These are phyloP conservation scores for Sphaerophoria taeniata DNA, from an alignment of 2,888 invertebrate genomes.

Conservation along the genomic window DNA sequence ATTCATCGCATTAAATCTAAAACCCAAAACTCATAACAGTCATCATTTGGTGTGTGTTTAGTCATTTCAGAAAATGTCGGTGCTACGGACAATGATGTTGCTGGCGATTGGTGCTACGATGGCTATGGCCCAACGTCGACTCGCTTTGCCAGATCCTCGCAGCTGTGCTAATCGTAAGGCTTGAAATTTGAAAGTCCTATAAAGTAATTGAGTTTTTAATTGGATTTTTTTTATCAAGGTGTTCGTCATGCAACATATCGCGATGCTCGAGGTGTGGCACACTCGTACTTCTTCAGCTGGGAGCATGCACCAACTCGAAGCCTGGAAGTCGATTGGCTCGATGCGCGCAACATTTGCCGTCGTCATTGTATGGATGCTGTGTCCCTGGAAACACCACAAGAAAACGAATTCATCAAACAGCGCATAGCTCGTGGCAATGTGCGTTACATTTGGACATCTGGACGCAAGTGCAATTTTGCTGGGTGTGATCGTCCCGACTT, in stretches of 20 bases:
- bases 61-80: conserved; percentile 77
- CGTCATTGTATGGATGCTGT: conserved; percentile 97
- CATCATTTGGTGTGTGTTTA: conserved; percentile 35
- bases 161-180: conserved; percentile 95
- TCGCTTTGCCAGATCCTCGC: conserved; percentile 93
- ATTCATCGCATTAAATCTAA: conserved; percentile 32
- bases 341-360: conserved; percentile 95
- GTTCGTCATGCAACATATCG: conserved; percentile 94
- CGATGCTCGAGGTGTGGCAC: conserved; percentile 93
- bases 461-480: conserved; percentile 95
- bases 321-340: conserved; percentile 95
- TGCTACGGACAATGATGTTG: conserved; percentile 84
- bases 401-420: conserved; percentile 95
- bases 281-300: conserved; percentile 97
- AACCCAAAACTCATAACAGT: conserved; percentile 36
- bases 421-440: conserved; percentile 91
- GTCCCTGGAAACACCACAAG: conserved; percentile 93
- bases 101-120: conserved; percentile 87
- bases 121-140: conserved; percentile 91
- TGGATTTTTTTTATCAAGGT: conserved; percentile 83
- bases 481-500: conserved; percentile 93
- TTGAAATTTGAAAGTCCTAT: conserved; percentile 2
- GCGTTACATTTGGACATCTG: conserved; percentile 95
- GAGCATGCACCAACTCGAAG: conserved; percentile 92
- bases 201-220: background rate